A percentile compares a stretch with the other conserved stretches of the same genome.
phyloP scores from a whole-genome alignment of 2,797 vertebrate species.

The Tinamus major region DNA sequence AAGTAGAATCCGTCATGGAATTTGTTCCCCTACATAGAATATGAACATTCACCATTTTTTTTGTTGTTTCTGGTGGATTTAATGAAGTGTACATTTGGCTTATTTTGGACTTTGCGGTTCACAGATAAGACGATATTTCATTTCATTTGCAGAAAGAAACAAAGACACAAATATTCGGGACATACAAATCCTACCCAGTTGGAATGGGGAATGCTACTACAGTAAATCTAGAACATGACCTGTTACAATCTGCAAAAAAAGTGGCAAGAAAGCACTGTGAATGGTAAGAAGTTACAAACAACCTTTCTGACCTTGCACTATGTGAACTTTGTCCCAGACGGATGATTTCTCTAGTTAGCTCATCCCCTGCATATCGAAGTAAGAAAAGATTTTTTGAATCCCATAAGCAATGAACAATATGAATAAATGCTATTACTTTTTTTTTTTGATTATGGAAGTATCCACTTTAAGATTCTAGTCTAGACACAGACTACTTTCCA shows the following conservation, averaged over 20 bases:
- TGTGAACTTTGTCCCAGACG: not conserved
- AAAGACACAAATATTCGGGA: not conserved
- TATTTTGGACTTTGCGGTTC: not conserved
- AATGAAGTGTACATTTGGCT: not conserved
- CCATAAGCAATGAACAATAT: not conserved
- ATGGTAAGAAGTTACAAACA: not conserved
- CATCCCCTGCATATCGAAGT: not conserved
- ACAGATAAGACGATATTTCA: not conserved
- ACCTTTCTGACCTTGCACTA: not conserved
- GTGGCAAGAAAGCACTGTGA: not conserved
- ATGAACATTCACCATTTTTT: not conserved
- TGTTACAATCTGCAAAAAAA: not conserved
- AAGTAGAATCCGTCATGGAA: not conserved
- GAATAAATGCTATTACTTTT: not conserved
- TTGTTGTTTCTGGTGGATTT: not conserved
- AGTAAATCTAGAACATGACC: not conserved
- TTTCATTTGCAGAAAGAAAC: not conserved
- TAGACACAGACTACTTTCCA: not conserved
- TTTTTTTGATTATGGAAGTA: not conserved
- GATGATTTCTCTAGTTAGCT: not conserved
- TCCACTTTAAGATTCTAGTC: not conserved
- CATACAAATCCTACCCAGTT: fast-evolving
- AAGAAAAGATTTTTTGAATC: not conserved
- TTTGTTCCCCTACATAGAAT: not conserved
- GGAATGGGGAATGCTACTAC: fast-evolving